Percentiles rank a stretch among this genome's conserved stretches.
Evolutionary conservation across 1,140 invertebrate genomes (phyloP).

Genomic region (Plectrocnemia conspersa): DNA sequence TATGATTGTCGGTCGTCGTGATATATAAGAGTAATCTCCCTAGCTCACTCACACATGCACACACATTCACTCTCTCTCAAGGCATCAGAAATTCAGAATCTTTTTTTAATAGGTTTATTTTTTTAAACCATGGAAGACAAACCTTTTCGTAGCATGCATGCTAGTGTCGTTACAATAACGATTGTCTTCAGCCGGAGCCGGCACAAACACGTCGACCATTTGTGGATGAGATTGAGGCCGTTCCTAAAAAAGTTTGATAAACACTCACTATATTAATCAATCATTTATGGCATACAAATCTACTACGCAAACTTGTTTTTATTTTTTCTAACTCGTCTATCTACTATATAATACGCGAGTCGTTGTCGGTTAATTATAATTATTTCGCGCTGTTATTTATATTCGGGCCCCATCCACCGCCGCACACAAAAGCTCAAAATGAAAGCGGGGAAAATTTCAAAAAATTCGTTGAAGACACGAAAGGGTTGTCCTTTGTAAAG

Average conservation of each 20-base stretch:
- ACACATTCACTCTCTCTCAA: background rate
- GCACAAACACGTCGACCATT: constrained; percentile 4
- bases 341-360: background rate
- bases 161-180: background rate
- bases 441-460: constrained; percentile 30
- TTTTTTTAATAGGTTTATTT: too few relatives aligned
- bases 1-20: constrained; percentile 26
- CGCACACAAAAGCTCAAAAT: constrained; percentile 21
- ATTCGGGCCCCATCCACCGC: background rate
- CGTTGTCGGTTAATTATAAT: too few relatives aligned
- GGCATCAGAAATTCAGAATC: too few relatives aligned
- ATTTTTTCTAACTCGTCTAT: background rate
- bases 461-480: constrained; percentile 30
- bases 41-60: background rate
- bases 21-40: background rate
- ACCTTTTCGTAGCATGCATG: constrained; percentile 5
- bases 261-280: too few relatives aligned
- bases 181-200: background rate
- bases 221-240: background rate
- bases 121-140: constrained; percentile 4
- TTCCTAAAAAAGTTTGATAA: constrained; percentile 1
- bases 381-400: too few relatives aligned
- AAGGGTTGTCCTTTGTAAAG: constrained; percentile 34
- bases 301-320: background rate
- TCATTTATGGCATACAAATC: background rate